Percentiles rank a stretch among this genome's conserved stretches.
Evolutionary conservation across 2,888 invertebrate genomes (phyloP).

Genomic region (Nymphalis polychloros): DNA sequence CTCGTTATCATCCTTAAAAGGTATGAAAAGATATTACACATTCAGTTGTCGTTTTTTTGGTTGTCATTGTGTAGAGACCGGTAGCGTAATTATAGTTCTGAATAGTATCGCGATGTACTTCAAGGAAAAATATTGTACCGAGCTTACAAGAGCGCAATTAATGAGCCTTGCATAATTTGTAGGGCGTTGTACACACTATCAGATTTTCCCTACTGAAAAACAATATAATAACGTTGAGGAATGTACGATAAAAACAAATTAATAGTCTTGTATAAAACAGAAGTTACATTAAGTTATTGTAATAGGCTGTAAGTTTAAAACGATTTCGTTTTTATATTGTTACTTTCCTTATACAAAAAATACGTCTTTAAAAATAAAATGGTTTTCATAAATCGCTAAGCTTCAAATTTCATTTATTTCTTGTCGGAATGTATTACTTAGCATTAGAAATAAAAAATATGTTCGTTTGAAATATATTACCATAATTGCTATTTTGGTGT

Average conservation of each 20-base stretch:
- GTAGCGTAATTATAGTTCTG: slow-evolving; percentile 9
- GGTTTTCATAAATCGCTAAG: too few species aligned
- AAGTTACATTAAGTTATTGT: too few species aligned
- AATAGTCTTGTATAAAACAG: too few species aligned
- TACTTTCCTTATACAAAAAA: not conserved
- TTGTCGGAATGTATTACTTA: not conserved
- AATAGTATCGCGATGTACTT: slow-evolving; percentile 11
- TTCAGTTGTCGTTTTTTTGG: not conserved
- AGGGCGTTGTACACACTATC: slow-evolving; percentile 22
- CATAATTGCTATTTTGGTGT: not conserved
- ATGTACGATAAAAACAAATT: not conserved
- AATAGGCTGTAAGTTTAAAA: not conserved
- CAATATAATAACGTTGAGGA: not conserved
- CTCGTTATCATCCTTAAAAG: not conserved
- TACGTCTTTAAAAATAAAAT: too few species aligned
- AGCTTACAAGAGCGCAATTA: slow-evolving; percentile 25
- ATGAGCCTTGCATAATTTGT: slow-evolving; percentile 29
- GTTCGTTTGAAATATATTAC: not conserved
- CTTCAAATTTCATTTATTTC: too few species aligned
- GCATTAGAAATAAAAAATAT: not conserved
- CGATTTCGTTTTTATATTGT: not conserved
- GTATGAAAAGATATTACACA: not conserved
- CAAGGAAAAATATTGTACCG: slow-evolving; percentile 25
- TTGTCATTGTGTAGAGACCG: not conserved
- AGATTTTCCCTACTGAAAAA: slow-evolving; percentile 6